A percentile compares a stretch with the other conserved stretches of the same genome.
These are phyloP conservation scores for Formica aserva DNA, from an alignment of 2,888 invertebrate genomes.

Conservation along the genomic window DNA sequence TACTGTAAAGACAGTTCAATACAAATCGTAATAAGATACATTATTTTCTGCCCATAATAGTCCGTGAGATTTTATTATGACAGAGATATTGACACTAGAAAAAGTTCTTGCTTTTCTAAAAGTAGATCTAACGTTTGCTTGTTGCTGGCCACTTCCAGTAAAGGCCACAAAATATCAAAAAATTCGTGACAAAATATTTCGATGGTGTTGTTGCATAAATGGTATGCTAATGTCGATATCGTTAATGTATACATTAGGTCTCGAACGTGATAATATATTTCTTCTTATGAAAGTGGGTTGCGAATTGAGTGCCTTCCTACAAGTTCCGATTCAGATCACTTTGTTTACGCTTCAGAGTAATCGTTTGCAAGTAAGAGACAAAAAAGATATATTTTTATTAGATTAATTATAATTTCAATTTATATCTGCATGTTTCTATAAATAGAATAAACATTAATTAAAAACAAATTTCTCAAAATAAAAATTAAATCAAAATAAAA, in stretches of 20 bases:
- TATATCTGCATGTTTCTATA: not conserved
- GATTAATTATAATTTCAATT: not conserved
- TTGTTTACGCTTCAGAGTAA: conserved; percentile 17
- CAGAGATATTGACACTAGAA: conserved; percentile 53
- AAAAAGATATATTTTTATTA: not conserved
- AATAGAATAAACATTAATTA: not conserved
- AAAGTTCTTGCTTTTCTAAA: conserved; percentile 58
- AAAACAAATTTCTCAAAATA: not conserved
- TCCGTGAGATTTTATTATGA: conserved; percentile 1
- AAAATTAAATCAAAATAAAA: no score
- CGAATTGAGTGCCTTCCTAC: not conserved
- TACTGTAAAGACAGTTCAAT: not conserved
- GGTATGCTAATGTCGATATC: conserved; percentile 13
- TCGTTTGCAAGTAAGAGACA: conserved; percentile 33
- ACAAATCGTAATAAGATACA: not conserved
- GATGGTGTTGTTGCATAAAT: conserved; percentile 14
- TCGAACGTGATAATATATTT: not conserved
- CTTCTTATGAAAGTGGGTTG: conserved; percentile 27
- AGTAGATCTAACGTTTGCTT: conserved; percentile 57
- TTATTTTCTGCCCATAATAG: conserved; percentile 8
- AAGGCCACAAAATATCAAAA: conserved; percentile 37
- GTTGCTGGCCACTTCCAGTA: conserved; percentile 58
- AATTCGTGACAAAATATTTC: conserved; percentile 26
- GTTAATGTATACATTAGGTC: conserved; percentile 16
- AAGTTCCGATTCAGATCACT: conserved; percentile 25